Evolutionary conservation across 2,113 vertebrate genomes (phyloP).

Genomic region (Prunella himalayana): DNA sequence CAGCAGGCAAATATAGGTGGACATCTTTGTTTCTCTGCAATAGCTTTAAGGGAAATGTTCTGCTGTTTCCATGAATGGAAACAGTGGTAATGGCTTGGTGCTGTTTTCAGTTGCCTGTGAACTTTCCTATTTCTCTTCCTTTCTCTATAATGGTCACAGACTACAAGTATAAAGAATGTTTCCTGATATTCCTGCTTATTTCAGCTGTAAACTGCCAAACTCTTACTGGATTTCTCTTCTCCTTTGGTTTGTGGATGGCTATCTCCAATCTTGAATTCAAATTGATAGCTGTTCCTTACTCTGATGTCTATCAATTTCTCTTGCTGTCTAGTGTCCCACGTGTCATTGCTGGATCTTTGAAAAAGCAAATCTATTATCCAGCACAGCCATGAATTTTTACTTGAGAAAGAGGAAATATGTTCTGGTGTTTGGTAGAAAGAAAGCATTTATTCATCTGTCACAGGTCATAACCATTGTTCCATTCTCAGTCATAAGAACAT

Average conservation of each 20-base stretch:
- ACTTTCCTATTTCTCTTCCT: not conserved
- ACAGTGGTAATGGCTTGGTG: not conserved
- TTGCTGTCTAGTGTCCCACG: not conserved
- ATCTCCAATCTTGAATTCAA: not conserved
- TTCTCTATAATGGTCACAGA: not conserved
- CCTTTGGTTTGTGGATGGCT: not conserved
- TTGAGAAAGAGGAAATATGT: constrained; percentile 1
- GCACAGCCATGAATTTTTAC: not conserved
- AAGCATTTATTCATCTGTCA: not conserved
- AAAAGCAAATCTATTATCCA: constrained; percentile 10
- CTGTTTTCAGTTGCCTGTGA: not conserved
- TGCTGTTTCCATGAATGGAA: not conserved
- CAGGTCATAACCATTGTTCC: constrained; percentile 24
- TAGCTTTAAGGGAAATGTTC: not conserved
- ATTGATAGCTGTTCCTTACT: not conserved
- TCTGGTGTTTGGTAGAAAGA: not conserved
- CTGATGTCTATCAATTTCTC: not conserved
- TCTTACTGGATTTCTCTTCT: not conserved
- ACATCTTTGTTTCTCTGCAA: not conserved
- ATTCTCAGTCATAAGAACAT: not conserved
- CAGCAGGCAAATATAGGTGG: not conserved
- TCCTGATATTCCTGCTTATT: not conserved
- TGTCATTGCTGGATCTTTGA: not conserved
- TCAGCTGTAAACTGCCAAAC: not conserved
- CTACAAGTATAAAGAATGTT: not conserved